Base-by-base conservation (phyloP, 2,888 invertebrate species). In the Meganola albula region DNA sequence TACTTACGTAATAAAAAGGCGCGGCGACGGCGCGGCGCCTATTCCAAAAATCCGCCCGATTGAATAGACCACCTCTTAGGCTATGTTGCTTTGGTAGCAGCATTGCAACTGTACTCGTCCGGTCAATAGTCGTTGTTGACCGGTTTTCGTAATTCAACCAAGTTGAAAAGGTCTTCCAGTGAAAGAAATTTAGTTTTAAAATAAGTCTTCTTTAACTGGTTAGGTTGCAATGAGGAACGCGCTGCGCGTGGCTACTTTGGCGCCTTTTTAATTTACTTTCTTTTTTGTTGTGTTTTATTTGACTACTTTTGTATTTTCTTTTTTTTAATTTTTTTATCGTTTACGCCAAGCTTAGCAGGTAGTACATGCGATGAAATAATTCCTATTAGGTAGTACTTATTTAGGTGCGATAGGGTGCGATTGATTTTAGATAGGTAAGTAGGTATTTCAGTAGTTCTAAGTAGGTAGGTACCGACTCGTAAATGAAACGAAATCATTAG, bases 81-180 rank as follows among this genome's bases (percentile, higher is more conserved):
- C 78, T 63, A 74, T 82, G 82, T 41, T 67, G 74, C 75, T 73
- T 78, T 82, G 75, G 82, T 83, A 73, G 57, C 51, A 50, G 71
- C 75, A 76, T 80, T 84, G 83, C 82, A 80, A 73, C 73, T 69
- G 61, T 59, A 58, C 66, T 66, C 54, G 58, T 65, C 63, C 67
- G 68, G 60, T 67, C 63, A 67, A 68, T 67, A 64, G 50, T 55
- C 44, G 51, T 44, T 42, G 59, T 39, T 52, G 57, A 61, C 59
- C 62, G 57, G 64, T 56, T 52, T 45, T 13, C 31, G 20, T 42
- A 35, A 39, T 20, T 31, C 58, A 44, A 32, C 54, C 42, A 28
- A 44, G 32, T 58, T 43, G 2, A 28, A 31, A 20, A 38, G 35
- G 31, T n/a, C 14, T 10, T 23, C 9, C 20, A 23, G 10, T 29